Evolutionary conservation across 2,797 vertebrate genomes (phyloP).

Genomic region (Pantherophis alleghaniensis): DNA sequence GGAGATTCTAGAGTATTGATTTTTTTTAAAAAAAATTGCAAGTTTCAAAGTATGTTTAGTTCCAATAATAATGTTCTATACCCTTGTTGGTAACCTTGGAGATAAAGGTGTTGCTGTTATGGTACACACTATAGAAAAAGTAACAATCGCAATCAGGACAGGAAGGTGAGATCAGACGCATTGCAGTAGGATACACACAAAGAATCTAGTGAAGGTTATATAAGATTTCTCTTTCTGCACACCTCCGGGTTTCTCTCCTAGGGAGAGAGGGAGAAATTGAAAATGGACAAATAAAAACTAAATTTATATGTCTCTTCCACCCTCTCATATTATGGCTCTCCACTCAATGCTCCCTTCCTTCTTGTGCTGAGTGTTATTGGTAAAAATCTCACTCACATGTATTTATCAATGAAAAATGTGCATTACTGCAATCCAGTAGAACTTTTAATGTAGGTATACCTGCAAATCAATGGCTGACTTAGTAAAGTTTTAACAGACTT

Average conservation of each 20-base stretch:
- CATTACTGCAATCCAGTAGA: neutral
- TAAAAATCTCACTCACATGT: neutral
- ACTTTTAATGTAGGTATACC: neutral
- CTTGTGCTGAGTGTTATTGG: neutral
- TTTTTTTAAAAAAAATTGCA: slow-evolving; percentile 35
- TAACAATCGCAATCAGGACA: slow-evolving; percentile 35
- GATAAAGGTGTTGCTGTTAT: slow-evolving; percentile 41
- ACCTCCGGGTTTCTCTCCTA: neutral
- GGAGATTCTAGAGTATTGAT: slow-evolving; percentile 40
- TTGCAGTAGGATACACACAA: neutral
- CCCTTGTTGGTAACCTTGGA: slow-evolving; percentile 57
- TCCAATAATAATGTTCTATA: slow-evolving; percentile 50
- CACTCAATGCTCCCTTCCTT: neutral
- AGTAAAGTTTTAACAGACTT: neutral
- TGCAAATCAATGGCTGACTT: neutral
- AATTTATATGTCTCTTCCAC: neutral
- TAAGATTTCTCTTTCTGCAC: neutral
- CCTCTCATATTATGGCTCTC: neutral
- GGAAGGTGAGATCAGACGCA: neutral
- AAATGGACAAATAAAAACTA: neutral
- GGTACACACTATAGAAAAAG: slow-evolving; percentile 46
- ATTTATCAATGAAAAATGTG: neutral
- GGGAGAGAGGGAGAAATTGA: neutral
- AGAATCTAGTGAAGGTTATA: neutral
- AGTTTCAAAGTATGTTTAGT: slow-evolving; percentile 25